Evolutionary conservation across 2,797 vertebrate genomes (phyloP).

Genomic region (Schizopygopsis pylzovi): DNA sequence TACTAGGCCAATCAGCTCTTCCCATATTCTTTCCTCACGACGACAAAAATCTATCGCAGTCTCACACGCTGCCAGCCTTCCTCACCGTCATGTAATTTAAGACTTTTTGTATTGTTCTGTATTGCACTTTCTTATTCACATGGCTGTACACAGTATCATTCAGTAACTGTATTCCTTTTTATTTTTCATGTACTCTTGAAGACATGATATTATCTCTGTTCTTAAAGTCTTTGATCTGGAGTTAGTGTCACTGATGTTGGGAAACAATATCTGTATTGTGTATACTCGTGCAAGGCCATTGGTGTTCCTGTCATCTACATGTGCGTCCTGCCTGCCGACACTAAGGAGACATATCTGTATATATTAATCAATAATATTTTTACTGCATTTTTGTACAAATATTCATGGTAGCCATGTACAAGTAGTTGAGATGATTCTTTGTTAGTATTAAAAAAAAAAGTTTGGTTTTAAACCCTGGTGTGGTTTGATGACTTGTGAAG

Average conservation of each 20-base stretch:
- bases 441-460: conserved; percentile 73
- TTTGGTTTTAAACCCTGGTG: conserved; percentile 65
- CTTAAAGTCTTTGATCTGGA: conserved; percentile 63
- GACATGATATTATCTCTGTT: conserved; percentile 58
- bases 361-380: conserved; percentile 80
- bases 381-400: conserved; percentile 81
- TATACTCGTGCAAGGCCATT: conserved; percentile 67
- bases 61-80: conserved; percentile 42
- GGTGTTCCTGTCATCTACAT: conserved; percentile 65
- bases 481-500: conserved; percentile 32
- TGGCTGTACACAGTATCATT: conserved; percentile 43
- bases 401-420: conserved; percentile 78
- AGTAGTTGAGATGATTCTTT: conserved; percentile 73
- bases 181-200: conserved; percentile 38
- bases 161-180: conserved; percentile 39
- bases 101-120: conserved; percentile 51
- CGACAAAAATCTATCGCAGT: conserved; percentile 16
- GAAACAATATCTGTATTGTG: conserved; percentile 70
- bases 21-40: background rate
- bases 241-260: conserved; percentile 68
- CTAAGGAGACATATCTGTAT: conserved; percentile 77
- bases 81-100: conserved; percentile 41
- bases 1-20: conserved; percentile 26
- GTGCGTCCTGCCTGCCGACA: conserved; percentile 74
- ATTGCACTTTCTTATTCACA: conserved; percentile 53